Conservation (phyloP, 2,888 invertebrate species). For the Acrobasis suavella region DNA sequence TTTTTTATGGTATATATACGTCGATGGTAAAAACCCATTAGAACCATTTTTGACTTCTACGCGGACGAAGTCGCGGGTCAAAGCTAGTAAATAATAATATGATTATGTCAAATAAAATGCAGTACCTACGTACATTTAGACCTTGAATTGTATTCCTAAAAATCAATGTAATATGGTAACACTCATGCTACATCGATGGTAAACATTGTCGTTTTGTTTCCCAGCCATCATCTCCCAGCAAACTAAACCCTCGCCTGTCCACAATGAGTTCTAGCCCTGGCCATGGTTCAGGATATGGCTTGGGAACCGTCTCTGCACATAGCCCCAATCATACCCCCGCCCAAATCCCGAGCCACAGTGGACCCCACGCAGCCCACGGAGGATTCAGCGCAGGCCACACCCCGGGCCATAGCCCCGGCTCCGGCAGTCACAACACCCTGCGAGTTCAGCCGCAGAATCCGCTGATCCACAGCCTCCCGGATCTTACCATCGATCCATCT, state of each 20-base stretch:
- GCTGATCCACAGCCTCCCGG: constrained; percentile 91
- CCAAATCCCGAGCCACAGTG: constrained; percentile 21
- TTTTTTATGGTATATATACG: too few species aligned
- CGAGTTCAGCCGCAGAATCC: constrained; percentile 86
- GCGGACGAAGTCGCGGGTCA: too few species aligned
- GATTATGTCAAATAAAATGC: too few species aligned
- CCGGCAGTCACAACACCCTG: constrained; percentile 65
- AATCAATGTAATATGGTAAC: background rate
- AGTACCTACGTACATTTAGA: too few species aligned
- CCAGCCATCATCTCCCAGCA: constrained; percentile 33
- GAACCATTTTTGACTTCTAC: too few species aligned
- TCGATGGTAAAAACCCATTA: too few species aligned
- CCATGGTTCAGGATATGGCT: background rate
- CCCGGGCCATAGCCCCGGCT: too few species aligned
- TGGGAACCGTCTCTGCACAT: background rate
- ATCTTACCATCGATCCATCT: constrained; percentile 76
- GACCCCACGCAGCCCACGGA: too few species aligned
- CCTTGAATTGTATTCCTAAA: background rate
- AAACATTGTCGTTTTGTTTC: too few species aligned
- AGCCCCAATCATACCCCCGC: background rate
- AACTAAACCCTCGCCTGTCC: constrained; percentile 31
- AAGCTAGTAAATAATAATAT: too few species aligned
- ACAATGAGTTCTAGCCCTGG: background rate
- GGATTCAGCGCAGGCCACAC: too few species aligned
- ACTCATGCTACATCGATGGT: too few species aligned